A percentile compares a stretch with the other conserved stretches of the same genome.
Evolutionary conservation across 2,888 invertebrate genomes (phyloP).

Genomic region (Ochropacha duplaris): DNA sequence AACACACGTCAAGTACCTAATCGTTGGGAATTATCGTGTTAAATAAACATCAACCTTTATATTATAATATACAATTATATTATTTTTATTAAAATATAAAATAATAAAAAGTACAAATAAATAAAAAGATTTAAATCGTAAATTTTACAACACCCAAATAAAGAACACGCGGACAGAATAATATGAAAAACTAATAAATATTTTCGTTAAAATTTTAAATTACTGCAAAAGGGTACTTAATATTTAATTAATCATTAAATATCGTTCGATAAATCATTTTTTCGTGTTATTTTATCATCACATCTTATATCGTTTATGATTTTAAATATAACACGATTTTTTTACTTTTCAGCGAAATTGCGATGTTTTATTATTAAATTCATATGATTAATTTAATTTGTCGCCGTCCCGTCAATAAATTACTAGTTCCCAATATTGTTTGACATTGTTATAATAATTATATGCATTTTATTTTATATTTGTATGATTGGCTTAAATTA

Average conservation of each 20-base stretch:
- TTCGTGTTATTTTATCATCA: background rate
- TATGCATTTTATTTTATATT: constrained; percentile 8
- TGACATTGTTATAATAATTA: no score
- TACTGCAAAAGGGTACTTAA: no score
- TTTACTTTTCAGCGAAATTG: background rate
- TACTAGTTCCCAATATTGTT: constrained; percentile 24
- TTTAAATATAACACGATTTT: background rate
- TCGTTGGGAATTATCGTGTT: background rate
- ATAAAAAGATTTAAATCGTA: no score
- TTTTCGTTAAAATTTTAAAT: no score
- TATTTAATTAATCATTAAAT: background rate
- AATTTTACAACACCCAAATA: no score
- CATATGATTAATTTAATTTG: constrained; percentile 13
- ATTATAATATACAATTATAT: no score
- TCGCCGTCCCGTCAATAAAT: constrained; percentile 38
- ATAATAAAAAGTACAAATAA: no score
- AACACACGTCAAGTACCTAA: background rate
- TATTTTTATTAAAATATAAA: no score
- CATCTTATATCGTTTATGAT: no score
- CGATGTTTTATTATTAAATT: background rate
- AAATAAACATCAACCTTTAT: background rate
- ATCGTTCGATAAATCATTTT: background rate
- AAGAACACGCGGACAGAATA: no score
- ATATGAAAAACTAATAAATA: no score
- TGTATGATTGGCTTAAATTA: background rate